Evolutionary conservation across 2,797 vertebrate genomes (phyloP).

Genomic region (Adrianichthys oophorus): DNA sequence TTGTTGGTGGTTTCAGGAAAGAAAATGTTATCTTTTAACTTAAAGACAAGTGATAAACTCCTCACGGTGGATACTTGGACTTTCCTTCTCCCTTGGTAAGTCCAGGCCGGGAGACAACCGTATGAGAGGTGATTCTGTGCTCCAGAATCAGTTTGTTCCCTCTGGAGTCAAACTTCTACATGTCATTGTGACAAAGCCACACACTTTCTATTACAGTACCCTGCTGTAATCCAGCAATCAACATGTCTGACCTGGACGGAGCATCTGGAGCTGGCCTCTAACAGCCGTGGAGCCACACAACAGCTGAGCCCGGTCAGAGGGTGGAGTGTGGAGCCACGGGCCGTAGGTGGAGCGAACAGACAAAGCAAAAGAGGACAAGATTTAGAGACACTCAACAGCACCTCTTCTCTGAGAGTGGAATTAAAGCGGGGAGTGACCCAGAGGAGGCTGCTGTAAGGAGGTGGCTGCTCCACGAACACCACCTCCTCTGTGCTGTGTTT

Average conservation of each 20-base stretch:
- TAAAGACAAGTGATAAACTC: conserved; percentile 13
- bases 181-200: conserved; percentile 21
- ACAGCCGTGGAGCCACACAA: conserved; percentile 55
- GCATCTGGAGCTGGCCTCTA: conserved; percentile 18
- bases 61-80: conserved; percentile 17
- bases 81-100: conserved; percentile 11
- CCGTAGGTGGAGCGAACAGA: conserved; percentile 20
- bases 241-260: conserved; percentile 29
- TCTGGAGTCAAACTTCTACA: conserved; percentile 51
- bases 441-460: conserved; percentile 10
- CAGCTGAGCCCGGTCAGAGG: conserved; percentile 71
- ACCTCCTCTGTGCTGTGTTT: conserved; percentile 36
- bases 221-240: conserved; percentile 40
- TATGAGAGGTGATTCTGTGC: conserved; percentile 43
- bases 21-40: no score
- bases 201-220: conserved; percentile 25
- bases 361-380: conserved; percentile 13
- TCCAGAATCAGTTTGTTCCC: conserved; percentile 18
- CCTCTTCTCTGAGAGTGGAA: conserved; percentile 24
- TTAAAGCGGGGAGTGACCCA: conserved; percentile 25
- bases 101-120: not conserved
- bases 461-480: conserved; percentile 16
- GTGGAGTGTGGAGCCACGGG: conserved; percentile 23
- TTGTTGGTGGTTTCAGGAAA: no score
- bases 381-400: conserved; percentile 20